Evolutionary conservation across 2,797 vertebrate genomes (phyloP).

Genomic region (Tragopan temminckii): DNA sequence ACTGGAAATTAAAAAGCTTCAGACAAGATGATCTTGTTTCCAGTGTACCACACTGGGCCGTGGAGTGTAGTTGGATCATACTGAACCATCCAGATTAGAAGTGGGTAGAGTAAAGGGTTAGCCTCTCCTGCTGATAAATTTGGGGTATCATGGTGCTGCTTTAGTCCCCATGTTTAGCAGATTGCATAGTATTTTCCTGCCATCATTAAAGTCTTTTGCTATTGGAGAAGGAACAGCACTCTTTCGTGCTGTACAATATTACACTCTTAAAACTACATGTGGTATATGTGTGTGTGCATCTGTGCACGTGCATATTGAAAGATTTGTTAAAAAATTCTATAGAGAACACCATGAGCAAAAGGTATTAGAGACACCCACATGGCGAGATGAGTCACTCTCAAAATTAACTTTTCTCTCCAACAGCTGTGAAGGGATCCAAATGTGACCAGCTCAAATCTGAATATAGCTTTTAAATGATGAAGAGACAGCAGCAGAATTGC

Average conservation of each 20-base stretch:
- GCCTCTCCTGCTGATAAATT: neutral
- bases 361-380: neutral
- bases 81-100: neutral
- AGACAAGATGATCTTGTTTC: neutral
- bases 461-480: neutral
- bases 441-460: neutral
- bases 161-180: neutral
- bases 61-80: neutral
- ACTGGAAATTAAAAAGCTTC: neutral
- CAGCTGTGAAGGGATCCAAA: neutral
- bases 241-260: neutral
- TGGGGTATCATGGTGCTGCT: fast-evolving
- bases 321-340: neutral
- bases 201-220: neutral
- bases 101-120: neutral
- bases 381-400: neutral
- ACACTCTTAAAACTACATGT: neutral
- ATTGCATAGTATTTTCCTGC: neutral
- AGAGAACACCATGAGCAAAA: neutral
- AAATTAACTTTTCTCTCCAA: neutral
- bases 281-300: neutral
- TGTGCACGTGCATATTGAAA: neutral
- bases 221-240: neutral
- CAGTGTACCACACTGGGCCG: neutral
- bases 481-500: neutral